Evolutionary conservation across 1,140 invertebrate species (phyloP).

Genomic region (Maconellicoccus hirsutus): DNA sequence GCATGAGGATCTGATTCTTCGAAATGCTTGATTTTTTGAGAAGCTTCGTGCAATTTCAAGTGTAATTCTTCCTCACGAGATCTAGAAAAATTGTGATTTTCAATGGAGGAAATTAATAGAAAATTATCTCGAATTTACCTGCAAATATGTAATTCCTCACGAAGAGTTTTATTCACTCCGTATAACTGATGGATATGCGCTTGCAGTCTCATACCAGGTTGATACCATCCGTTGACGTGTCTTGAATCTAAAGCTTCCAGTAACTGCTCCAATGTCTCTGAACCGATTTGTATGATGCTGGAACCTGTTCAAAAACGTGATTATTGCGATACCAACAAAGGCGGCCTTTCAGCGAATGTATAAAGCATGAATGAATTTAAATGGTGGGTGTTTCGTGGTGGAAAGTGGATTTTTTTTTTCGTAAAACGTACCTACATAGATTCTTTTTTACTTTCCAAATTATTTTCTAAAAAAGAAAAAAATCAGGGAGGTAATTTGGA

Average conservation of each 20-base stretch:
- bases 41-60: not conserved
- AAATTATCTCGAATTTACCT: not conserved
- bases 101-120: not conserved
- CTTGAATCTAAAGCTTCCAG: slow-evolving; percentile 51
- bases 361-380: not conserved
- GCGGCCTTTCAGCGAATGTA: not conserved
- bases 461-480: not conserved
- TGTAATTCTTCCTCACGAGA: not conserved
- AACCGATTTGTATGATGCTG: slow-evolving; percentile 40
- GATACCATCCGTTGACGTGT: slow-evolving; percentile 59
- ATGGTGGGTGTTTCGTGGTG: not conserved
- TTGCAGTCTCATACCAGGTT: slow-evolving; percentile 57
- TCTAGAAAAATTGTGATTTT: not conserved
- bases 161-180: slow-evolving; percentile 44
- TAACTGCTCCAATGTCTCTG: slow-evolving; percentile 44
- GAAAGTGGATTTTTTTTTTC: not conserved
- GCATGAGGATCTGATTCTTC: not conserved
- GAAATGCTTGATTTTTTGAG: not conserved
- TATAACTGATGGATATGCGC: slow-evolving; percentile 49
- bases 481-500: not conserved
- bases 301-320: slow-evolving; percentile 31
- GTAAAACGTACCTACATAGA: not conserved
- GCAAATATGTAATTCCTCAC: slow-evolving; percentile 38
- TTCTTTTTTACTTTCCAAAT: not conserved
- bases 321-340: not conserved